Evolutionary conservation across 1,140 invertebrate species (phyloP), one percentile per base, ranked within the genome.

Genomic region (Drepana arcuata): DNA sequence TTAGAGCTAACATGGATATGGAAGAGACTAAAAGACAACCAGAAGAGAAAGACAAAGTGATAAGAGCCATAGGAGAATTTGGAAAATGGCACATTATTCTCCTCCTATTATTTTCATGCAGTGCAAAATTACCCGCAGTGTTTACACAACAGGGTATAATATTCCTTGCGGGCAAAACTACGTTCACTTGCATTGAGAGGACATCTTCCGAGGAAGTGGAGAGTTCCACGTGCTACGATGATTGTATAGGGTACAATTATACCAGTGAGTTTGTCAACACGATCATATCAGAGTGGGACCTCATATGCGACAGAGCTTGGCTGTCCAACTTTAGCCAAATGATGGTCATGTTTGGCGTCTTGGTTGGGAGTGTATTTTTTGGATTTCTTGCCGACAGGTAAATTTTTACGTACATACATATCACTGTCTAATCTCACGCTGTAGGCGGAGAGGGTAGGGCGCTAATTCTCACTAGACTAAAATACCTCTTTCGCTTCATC

Each of bases 271-370:
- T 57, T 14, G 32, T 34, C 6, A 45, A 41, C 16, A 46, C 34
- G 1, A 57, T 57, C 1, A 48, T 57, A 7, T 48, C 48, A 6
- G 28, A 57, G 81, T 92, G 89, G 88, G 68, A 91, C 63, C 73
- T 92, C 7, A 86, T 91, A 0, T 92, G 91, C 28, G 79, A 85
- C 1, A 70, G 63, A 24, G 52, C 61, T 7, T 86, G 86, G 48
- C 53, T 91, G 25, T 82, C 85, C 0, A 90, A 88, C 67, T 57
- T 92, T 1, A 86, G 86, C 0, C 90, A 92, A 54, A 64, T 48
- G 2, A 29, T 63, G 5, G 47, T 41, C 7, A 63, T 63, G 62
- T 46, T 64, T 11, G 65, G 65, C 27, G 55, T 66, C 1, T 34
- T 69, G 5, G 36, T 69, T 2, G 65, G 65, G 5, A 69, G 62